Percentiles rank a stretch among this genome's conserved stretches.
These are phyloP conservation scores for rat (Rattus norvegicus) DNA, from an alignment of 2,113 vertebrate genomes.

Conservation along the genomic window DNA sequence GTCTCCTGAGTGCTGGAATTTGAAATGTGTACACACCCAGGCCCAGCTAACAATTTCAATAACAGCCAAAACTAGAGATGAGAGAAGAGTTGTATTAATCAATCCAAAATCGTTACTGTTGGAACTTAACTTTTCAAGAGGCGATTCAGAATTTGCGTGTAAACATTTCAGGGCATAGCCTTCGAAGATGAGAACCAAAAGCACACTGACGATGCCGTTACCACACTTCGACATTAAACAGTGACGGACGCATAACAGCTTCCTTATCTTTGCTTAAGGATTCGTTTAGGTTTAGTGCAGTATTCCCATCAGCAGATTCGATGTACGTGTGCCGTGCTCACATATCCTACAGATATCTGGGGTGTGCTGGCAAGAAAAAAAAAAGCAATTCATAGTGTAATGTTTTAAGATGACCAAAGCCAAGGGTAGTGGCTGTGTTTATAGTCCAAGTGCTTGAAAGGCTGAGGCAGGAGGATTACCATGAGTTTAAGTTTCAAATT, in stretches of 20 bases:
- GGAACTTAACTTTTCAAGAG: not conserved
- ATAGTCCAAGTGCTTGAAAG: not conserved
- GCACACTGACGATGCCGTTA: not conserved
- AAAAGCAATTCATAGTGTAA: constrained; percentile 25
- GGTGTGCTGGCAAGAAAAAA: constrained; percentile 15
- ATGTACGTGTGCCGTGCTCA: not conserved
- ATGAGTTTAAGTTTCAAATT: not conserved
- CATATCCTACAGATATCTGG: not conserved
- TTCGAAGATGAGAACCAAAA: constrained; percentile 18
- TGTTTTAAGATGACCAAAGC: constrained; percentile 1
- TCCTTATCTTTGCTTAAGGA: constrained; percentile 12
- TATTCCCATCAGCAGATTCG: constrained; percentile 1
- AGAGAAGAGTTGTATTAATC: constrained; percentile 17
- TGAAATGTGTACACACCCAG: not conserved
- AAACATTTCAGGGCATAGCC: constrained; percentile 26
- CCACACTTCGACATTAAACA: constrained; percentile 6
- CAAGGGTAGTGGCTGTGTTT: not conserved
- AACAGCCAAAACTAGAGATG: constrained; percentile 34
- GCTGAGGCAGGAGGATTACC: not conserved
- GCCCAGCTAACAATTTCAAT: not conserved
- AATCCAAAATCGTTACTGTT: not conserved
- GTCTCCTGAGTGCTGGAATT: not conserved
- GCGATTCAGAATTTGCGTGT: not conserved
- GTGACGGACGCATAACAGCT: not conserved
- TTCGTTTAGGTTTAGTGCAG: constrained; percentile 24